phyloP scores from a whole-genome alignment of 1,140 invertebrate genomes.

The Ostrea edulis region DNA sequence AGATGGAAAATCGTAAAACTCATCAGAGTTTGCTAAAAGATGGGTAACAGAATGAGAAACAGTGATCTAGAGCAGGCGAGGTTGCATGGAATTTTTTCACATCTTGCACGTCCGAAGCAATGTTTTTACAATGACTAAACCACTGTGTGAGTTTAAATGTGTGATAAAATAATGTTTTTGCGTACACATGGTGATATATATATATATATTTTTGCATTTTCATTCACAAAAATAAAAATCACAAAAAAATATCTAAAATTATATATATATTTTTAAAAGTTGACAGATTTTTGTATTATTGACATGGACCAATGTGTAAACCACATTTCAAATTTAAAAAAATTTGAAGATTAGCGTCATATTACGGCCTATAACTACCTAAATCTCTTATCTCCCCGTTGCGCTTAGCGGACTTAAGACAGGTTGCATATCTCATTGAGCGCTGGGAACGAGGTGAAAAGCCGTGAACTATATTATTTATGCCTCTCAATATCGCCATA shows the following conservation, averaged over 20 bases:
- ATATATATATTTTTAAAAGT: not conserved
- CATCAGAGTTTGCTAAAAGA: slow-evolving; percentile 35
- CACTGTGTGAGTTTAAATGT: slow-evolving; percentile 12
- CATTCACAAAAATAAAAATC: slow-evolving; percentile 18
- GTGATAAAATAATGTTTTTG: slow-evolving; percentile 20
- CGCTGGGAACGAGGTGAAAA: slow-evolving; percentile 14
- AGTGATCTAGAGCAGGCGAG: not conserved
- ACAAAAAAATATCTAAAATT: not conserved
- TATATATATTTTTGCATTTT: not conserved
- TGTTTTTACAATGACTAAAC: slow-evolving; percentile 39
- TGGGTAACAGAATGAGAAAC: not conserved
- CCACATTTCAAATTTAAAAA: not conserved
- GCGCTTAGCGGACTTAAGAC: not conserved
- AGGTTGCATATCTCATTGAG: slow-evolving; percentile 7
- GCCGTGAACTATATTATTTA: slow-evolving; percentile 33
- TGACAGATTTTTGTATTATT: not conserved
- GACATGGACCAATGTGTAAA: not conserved
- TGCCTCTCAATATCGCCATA: slow-evolving; percentile 14
- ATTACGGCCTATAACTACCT: not conserved
- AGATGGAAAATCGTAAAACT: slow-evolving; percentile 23
- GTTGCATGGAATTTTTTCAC: slow-evolving; percentile 28
- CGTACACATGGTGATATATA: slow-evolving; percentile 2
- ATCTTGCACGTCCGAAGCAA: slow-evolving; percentile 5
- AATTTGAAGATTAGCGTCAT: not conserved
- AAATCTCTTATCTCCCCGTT: not conserved